These are phyloP conservation scores for Neoseiulus cucumeris DNA, from an alignment of 1,140 invertebrate genomes.

Conservation along the genomic window DNA sequence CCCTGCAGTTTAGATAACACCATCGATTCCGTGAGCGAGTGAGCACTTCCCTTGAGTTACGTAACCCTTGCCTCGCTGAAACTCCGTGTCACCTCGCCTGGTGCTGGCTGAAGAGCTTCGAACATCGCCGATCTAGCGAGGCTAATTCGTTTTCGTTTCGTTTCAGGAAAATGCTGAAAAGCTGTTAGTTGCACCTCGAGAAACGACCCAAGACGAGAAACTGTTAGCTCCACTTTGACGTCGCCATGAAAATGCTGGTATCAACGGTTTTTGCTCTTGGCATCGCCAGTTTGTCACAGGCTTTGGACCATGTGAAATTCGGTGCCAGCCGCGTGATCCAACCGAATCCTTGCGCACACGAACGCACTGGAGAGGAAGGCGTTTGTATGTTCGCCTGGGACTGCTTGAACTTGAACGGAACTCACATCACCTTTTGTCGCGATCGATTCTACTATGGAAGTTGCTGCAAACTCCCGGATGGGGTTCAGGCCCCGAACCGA, in stretches of 20 bases:
- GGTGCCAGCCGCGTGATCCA: constrained; percentile 8
- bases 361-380: constrained; percentile 37
- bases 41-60: too few species aligned
- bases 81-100: too few species aligned
- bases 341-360: constrained; percentile 3
- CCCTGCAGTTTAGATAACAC: too few species aligned
- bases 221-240: too few species aligned
- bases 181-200: too few species aligned
- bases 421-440: constrained; percentile 69
- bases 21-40: too few species aligned
- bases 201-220: too few species aligned
- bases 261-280: neutral
- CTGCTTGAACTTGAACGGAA: constrained; percentile 70
- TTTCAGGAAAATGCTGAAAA: too few species aligned
- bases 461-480: constrained; percentile 40
- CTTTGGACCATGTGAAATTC: constrained; percentile 3
- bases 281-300: neutral
- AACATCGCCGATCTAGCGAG: too few species aligned
- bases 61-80: too few species aligned
- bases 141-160: too few species aligned
- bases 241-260: neutral
- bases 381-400: constrained; percentile 85
- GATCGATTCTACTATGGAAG: constrained; percentile 78
- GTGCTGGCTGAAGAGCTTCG: too few species aligned
- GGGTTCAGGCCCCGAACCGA: neutral